Base-by-base conservation (phyloP, 2,113 vertebrate species). In the Dolichallabes microphthalmus region DNA sequence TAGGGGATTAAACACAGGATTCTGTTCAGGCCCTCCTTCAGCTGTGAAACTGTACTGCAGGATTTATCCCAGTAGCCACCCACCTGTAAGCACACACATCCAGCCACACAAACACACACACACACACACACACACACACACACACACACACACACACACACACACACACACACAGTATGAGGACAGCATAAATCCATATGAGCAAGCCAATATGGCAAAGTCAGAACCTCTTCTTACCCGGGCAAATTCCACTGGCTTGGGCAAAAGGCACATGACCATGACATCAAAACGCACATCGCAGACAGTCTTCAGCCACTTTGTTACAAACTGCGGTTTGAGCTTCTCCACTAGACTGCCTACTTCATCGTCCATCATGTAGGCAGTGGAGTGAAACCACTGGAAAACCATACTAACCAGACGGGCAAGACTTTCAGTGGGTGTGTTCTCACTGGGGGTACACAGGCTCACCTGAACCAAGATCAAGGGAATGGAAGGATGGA, bases 261-360 rank as follows among this genome's bases (percentile, higher is more conserved):
- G 98, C 93, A 99, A 95, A 85, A 99, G 95, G 90, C 98, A 99
- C 98, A 99, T 99, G 91, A 99, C 98, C 98, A 99, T 99, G 90
- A 99, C 98, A 86, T 99, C 98, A 87, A 99, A 99, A 15, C 98
- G 96, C 75, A 98, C 96, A 79, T 99, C 98, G 73, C 98, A 99
- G 74, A 99, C 98, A 0, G 97, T 98, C 93, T 99, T 99, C 82
- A 99, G 84, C 98, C 98, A 99, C 91, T 99, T 99, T 52, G 98
- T 99, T 86, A 99, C 98, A 94, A 99, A 99, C 91, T 99, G 98
- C 1, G 98, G 98, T 89, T 99, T 99, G n/a, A 99, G 94, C 88
- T 99, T 99, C 90, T 99, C 98, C 90, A 99, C 98, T 88, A 99
- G 93, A 88, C 98, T 99, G 61, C 98, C 98, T 17, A 99, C 98